phyloP scores from a whole-genome alignment of 37 sponge, comb jelly and placozoan genomes.

The Haliclona indistincta region DNA sequence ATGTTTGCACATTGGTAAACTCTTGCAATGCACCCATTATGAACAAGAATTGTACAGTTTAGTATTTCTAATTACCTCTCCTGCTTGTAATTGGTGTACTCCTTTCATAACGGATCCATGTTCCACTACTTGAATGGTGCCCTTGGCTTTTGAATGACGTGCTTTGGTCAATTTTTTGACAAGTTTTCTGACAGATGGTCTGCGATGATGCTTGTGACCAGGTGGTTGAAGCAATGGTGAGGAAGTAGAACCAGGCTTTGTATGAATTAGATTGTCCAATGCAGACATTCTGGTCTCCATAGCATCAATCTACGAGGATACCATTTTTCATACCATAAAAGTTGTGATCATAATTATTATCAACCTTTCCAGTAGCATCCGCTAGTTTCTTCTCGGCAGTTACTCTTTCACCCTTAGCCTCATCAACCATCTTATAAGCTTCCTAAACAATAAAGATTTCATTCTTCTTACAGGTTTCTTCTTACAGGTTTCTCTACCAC shows the following conservation, averaged over 20 bases:
- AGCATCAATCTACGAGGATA: conserved; percentile 50
- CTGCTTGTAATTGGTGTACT: neutral
- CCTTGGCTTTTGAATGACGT: neutral
- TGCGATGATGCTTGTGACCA: conserved; percentile 20
- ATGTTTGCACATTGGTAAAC: too few relatives aligned
- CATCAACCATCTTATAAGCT: conserved; percentile 79
- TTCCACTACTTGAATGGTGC: neutral
- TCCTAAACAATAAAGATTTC: conserved; percentile 11
- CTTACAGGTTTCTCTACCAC: neutral
- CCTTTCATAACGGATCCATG: neutral
- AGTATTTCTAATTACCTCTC: neutral
- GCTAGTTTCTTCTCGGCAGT: conserved; percentile 65
- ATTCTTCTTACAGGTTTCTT: neutral
- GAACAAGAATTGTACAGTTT: neutral
- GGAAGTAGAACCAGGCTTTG: neutral
- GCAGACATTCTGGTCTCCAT: conserved; percentile 64
- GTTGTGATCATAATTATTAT: neutral
- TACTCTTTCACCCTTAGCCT: conserved; percentile 62
- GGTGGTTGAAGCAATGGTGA: neutral
- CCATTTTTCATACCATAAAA: too few relatives aligned
- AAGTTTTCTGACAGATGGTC: conserved; percentile 28
- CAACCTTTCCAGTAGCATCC: conserved; percentile 59
- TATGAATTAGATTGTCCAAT: conserved; percentile 46
- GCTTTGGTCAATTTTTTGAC: neutral
- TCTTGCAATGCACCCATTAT: too few relatives aligned